Evolutionary conservation across 2,888 invertebrate species (phyloP), one percentile per base, ranked within the genome.

Genomic region (Meloe dianella): DNA sequence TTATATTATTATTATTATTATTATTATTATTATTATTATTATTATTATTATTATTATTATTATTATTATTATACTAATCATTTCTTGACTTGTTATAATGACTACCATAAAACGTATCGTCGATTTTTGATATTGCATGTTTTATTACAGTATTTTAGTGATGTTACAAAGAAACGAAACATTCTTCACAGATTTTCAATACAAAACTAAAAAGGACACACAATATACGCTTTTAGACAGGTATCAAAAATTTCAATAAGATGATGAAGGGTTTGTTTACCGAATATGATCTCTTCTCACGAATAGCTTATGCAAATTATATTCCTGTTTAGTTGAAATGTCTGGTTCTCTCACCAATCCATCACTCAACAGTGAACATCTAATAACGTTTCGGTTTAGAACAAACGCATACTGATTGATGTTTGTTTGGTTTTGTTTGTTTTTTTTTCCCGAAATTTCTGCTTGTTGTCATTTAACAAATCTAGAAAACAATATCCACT

Each of bases 251-350:
- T 22, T 22, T 12, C 47, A 51, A 51, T 12, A 41, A 51, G 47
- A 22, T 51, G 47, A 51, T 51, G 22, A 51, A 10, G 47, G 47
- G 47, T 51, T 22, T 51, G 47, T 51, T 51, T 51, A 20, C 47
- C 47, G 22, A 22, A 51, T 22, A 41, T 8, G n/a, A 51, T 51
- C 9, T 22, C 22, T 22, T 22, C 47, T 51, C 47, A 51, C 47
- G 4, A 51, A 51, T 22, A 4, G 47, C 10, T 22, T 51, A 51
- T 51, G 47, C 47, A 51, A 51, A 51, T n/a, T 51, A 51, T 41
- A 35, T 35, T 32, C 17, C 41, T n/a, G 47, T 10, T 51, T 1
- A 51, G 47, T 10, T 51, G 10, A 51, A 51, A 51, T 22, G 20
- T 51, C 20, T 10, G 47, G 17, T n/a, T 41, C 41, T n/a, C 8